Evolutionary conservation across 2,797 vertebrate genomes (phyloP).

Genomic region (Falco biarmicus): DNA sequence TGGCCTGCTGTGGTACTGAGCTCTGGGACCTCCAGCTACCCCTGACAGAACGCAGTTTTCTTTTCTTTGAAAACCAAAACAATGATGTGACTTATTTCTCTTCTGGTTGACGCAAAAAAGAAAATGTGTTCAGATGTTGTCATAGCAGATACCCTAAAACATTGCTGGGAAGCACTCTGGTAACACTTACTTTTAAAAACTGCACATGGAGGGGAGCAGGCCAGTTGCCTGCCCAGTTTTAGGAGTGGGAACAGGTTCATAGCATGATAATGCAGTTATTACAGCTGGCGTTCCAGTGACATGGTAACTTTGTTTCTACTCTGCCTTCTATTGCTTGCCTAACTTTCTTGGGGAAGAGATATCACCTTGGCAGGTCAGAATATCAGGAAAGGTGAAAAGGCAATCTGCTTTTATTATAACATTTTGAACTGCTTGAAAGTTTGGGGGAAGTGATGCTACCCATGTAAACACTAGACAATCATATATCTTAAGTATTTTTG

Average conservation of each 20-base stretch:
- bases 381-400: not conserved
- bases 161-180: too few relatives aligned
- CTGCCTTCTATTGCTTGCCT: not conserved
- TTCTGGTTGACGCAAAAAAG: not conserved
- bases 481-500: not conserved
- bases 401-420: not conserved
- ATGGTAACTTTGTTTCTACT: not conserved
- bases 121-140: not conserved
- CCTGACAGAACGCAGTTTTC: not conserved
- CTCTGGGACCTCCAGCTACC: not conserved
- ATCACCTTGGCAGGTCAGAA: not conserved
- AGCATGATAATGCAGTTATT: not conserved
- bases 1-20: not conserved
- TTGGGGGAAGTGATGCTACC: accelerated
- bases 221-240: not conserved
- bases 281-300: not conserved
- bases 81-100: not conserved
- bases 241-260: not conserved
- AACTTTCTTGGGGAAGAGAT: not conserved
- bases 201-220: not conserved
- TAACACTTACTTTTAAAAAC: not conserved
- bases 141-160: not conserved
- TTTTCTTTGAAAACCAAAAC: not conserved
- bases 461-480: not conserved
- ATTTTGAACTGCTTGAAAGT: not conserved